These are phyloP conservation scores for Leptodactylus fuscus DNA, from an alignment of 2,113 vertebrate species.

Conservation along the genomic window DNA sequence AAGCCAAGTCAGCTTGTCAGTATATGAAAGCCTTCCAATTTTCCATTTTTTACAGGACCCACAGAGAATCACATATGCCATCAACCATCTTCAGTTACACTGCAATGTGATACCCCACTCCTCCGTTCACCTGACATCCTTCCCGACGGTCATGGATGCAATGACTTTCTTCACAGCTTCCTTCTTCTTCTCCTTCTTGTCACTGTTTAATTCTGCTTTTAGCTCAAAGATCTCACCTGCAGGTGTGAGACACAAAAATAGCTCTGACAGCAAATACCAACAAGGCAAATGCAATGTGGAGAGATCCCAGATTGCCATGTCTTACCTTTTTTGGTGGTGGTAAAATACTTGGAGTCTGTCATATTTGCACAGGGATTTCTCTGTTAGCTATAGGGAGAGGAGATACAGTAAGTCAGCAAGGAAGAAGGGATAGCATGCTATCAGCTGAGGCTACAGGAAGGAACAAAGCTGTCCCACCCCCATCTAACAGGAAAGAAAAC, in stretches of 20 bases:
- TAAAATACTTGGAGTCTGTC: conserved; percentile 99
- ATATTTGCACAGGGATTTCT: conserved; percentile 79
- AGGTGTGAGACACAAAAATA: conserved; percentile 41
- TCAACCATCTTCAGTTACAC: neutral
- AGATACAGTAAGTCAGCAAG: conserved; percentile 9
- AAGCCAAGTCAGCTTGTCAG: neutral
- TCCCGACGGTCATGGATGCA: conserved; percentile 97
- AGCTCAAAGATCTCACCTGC: conserved; percentile 98
- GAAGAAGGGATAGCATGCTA: neutral
- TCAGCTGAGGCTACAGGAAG: neutral
- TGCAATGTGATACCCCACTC: neutral
- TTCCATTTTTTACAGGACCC: neutral
- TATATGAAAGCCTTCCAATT: neutral
- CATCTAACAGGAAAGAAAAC: conserved; percentile 46
- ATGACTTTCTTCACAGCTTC: conserved; percentile 99
- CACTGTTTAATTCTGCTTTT: conserved; percentile 97
- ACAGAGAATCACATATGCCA: neutral
- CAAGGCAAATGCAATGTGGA: neutral
- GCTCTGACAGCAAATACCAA: neutral
- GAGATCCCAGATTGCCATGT: no score
- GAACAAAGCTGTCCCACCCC: neutral
- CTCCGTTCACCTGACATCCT: conserved; percentile 92
- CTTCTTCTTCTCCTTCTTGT: conserved; percentile 99
- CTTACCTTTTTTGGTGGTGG: conserved; percentile 98
- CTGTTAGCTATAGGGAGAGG: conserved; percentile 66